phyloP scores from a whole-genome alignment of 1,140 invertebrate species.

The Onthophagus taurus region DNA sequence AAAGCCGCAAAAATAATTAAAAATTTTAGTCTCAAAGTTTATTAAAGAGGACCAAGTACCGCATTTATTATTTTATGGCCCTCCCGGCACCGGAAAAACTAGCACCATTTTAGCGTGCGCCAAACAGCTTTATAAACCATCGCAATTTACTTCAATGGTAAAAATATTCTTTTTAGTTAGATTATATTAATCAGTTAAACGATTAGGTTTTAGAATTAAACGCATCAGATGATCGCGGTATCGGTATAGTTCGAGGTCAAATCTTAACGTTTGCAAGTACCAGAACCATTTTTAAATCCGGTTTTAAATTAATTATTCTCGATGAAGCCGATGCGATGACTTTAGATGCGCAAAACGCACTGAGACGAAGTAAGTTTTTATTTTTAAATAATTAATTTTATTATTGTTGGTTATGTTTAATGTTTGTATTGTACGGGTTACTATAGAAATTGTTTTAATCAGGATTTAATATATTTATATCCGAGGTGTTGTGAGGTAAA shows the following conservation, averaged over 20 bases:
- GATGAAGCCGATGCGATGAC: conserved; percentile 99
- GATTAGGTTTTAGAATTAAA: conserved; percentile 84
- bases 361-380: conserved; percentile 73
- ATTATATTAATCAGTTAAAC: conserved; percentile 28
- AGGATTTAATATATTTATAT: background rate
- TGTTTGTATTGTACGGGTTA: background rate
- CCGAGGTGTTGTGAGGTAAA: background rate
- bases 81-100: conserved; percentile 97
- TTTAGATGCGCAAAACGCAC: conserved; percentile 97
- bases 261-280: conserved; percentile 95
- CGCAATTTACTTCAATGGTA: conserved; percentile 33
- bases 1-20: conserved; percentile 4
- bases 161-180: conserved; percentile 31
- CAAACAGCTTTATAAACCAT: conserved; percentile 78
- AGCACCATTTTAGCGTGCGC: conserved; percentile 97
- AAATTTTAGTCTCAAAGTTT: conserved; percentile 76
- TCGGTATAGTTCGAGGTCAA: conserved; percentile 89
- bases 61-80: conserved; percentile 96
- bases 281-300: conserved; percentile 88
- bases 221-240: conserved; percentile 98
- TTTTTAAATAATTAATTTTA: conserved; percentile 1
- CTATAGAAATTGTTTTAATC: background rate
- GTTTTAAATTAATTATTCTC: conserved; percentile 93
- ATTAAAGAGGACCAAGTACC: conserved; percentile 88
- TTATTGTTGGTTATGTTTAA: background rate